These are phyloP conservation scores for Psammodynastes pulverulentus DNA, from an alignment of 2,113 vertebrate species.

Conservation along the genomic window DNA sequence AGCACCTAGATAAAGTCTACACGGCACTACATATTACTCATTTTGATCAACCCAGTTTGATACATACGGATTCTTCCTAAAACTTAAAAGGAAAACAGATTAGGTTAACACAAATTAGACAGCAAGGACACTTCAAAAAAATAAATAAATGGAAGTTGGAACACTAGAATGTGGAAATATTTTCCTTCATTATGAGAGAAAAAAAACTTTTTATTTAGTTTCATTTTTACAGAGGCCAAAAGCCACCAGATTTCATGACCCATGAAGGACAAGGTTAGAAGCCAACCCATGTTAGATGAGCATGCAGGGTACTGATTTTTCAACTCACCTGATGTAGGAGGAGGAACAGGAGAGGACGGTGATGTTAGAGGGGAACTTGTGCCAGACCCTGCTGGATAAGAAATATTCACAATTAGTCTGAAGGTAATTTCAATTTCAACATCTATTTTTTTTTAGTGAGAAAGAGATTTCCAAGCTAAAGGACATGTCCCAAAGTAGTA, in stretches of 20 bases:
- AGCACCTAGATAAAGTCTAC: not conserved
- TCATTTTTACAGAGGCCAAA: not conserved
- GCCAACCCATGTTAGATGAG: not conserved
- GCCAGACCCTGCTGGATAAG: constrained; percentile 86
- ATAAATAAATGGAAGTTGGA: not conserved
- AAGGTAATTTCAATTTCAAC: not conserved
- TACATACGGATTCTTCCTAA: not conserved
- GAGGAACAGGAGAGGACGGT: constrained; percentile 91
- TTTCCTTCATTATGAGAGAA: not conserved
- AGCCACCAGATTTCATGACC: not conserved
- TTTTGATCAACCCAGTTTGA: not conserved
- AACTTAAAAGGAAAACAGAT: fast-evolving
- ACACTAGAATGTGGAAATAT: constrained; percentile 11
- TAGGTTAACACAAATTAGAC: not conserved
- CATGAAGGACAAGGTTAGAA: not conserved
- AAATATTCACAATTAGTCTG: constrained; percentile 56
- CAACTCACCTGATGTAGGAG: constrained; percentile 83
- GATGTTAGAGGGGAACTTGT: constrained; percentile 94
- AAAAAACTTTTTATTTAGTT: not conserved
- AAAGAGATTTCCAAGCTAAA: not conserved
- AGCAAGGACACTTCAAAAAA: not conserved
- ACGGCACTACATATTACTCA: constrained; percentile 12
- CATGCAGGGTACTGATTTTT: not conserved
- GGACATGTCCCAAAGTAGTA: not conserved
- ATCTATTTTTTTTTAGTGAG: not conserved